Percentiles rank a stretch among this genome's conserved stretches.
These are phyloP conservation scores for Tapirus terrestris DNA, from an alignment of 2,113 vertebrate genomes.

Conservation along the genomic window DNA sequence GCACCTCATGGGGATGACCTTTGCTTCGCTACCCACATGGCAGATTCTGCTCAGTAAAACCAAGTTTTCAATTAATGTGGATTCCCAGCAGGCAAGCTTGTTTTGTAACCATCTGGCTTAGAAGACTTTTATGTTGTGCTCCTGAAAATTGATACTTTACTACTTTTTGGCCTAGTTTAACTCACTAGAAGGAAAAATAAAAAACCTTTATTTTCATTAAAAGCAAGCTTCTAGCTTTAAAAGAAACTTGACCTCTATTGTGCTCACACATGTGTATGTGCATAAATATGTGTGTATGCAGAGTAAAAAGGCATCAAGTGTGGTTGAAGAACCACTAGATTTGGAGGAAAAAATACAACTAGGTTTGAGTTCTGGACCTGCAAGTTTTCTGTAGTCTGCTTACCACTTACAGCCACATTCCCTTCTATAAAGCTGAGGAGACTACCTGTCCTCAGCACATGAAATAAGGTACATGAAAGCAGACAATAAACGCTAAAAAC, in stretches of 20 bases:
- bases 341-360: not conserved
- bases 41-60: not conserved
- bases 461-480: not conserved
- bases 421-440: not conserved
- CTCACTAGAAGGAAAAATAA: not conserved
- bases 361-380: not conserved
- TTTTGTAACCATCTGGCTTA: not conserved
- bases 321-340: not conserved
- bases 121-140: not conserved
- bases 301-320: conserved; percentile 18
- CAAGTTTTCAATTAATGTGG: not conserved
- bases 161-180: not conserved
- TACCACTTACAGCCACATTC: not conserved
- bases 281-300: not conserved
- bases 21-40: not conserved
- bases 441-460: not conserved
- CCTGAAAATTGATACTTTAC: not conserved
- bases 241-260: not conserved
- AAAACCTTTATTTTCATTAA: not conserved
- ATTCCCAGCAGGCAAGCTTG: not conserved
- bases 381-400: not conserved
- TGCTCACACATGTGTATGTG: not conserved
- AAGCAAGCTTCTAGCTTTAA: not conserved
- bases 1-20: not conserved
- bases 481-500: not conserved